Percentiles rank a stretch among this genome's conserved stretches.
These are phyloP conservation scores for Engystomops pustulosus DNA, from an alignment of 2,113 vertebrate species.

Conservation along the genomic window DNA sequence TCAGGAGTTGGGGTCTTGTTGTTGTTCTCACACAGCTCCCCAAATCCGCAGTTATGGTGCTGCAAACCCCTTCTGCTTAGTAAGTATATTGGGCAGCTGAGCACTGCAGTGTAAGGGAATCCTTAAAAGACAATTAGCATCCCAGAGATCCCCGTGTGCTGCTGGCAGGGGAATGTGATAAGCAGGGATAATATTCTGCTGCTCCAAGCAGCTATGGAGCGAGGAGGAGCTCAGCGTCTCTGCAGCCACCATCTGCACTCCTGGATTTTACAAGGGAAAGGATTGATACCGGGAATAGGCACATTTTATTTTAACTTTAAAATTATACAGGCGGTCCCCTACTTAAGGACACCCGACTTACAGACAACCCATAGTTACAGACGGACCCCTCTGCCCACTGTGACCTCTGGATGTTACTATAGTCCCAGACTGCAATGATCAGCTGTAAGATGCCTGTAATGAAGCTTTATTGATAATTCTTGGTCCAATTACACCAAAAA, in stretches of 20 bases:
- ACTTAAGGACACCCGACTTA: too few species aligned
- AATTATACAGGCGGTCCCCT: too few species aligned
- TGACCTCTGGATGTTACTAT: too few species aligned
- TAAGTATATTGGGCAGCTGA: background rate
- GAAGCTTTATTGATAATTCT: too few species aligned
- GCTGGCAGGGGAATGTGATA: conserved; percentile 6
- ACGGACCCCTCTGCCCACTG: too few species aligned
- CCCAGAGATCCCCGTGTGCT: background rate
- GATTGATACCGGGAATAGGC: too few species aligned
- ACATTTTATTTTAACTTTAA: too few species aligned
- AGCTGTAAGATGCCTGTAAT: too few species aligned
- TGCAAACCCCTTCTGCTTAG: background rate
- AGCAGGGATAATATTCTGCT: background rate
- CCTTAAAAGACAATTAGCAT: background rate
- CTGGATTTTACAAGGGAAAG: too few species aligned
- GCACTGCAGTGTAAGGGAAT: background rate
- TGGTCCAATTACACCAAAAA: too few species aligned
- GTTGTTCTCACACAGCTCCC: background rate
- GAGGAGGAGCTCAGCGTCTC: background rate
- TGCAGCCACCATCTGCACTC: background rate
- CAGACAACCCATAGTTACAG: too few species aligned
- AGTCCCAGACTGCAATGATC: too few species aligned
- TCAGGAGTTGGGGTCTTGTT: background rate
- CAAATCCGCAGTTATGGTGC: background rate
- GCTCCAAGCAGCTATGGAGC: background rate